phyloP scores from a whole-genome alignment of 2,113 vertebrate genomes.

The Lasiurus cinereus region DNA sequence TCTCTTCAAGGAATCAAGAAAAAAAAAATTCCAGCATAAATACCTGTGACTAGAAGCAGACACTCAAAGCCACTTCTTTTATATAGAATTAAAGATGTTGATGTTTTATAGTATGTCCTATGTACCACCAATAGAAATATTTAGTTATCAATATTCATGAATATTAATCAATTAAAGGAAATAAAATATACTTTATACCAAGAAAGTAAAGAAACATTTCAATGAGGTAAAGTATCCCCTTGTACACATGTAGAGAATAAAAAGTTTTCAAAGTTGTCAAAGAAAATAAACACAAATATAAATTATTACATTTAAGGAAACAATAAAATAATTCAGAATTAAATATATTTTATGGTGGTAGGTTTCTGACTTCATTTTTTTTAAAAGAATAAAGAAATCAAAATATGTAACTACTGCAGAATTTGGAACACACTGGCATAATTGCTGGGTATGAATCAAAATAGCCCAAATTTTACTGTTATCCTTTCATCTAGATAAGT shows the following conservation, averaged over 20 bases:
- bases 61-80: slow-evolving; percentile 1
- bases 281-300: slow-evolving; percentile 56
- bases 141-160: slow-evolving; percentile 52
- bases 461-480: slow-evolving; percentile 36
- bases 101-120: background rate
- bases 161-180: slow-evolving; percentile 51
- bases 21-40: background rate
- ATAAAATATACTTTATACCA: background rate
- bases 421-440: background rate
- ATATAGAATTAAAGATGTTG: slow-evolving; percentile 6
- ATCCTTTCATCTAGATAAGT: slow-evolving; percentile 25
- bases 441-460: slow-evolving; percentile 58
- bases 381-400: slow-evolving; percentile 72
- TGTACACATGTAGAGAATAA: background rate
- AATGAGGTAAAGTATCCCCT: slow-evolving; percentile 21
- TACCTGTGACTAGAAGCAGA: background rate
- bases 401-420: slow-evolving; percentile 18
- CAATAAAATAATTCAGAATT: slow-evolving; percentile 65
- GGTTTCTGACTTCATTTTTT: slow-evolving; percentile 63
- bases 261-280: background rate
- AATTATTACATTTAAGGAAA: slow-evolving; percentile 58
- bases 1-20: background rate
- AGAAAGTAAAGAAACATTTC: slow-evolving; percentile 26
- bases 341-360: slow-evolving; percentile 30
- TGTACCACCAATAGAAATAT: background rate